Base-by-base conservation (phyloP, 2,797 vertebrate species). In the Hoplostethus mediterraneus region DNA sequence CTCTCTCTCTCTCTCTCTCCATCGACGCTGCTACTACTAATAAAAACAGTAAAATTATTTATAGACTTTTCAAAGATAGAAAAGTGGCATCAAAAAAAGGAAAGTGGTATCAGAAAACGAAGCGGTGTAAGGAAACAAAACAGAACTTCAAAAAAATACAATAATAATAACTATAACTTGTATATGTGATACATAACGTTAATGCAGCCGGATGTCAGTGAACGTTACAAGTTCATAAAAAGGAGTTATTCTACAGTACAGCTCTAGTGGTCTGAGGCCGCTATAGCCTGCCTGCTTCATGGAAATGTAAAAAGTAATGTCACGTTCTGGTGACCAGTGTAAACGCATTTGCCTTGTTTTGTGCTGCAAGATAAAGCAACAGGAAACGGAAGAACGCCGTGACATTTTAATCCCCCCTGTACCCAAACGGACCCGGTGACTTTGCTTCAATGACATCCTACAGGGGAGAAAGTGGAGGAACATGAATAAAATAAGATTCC, bases 401-500 rank as follows among this genome's bases (percentile, higher is more conserved):
- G 63, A 40, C 36, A 45, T 33, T 58, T 3, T 42, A 42, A 42
- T 42, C 10, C 40, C 10, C 28, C 25, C 38, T 13, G 30, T 40
- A 30, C 38, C 33, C 21, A 54, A 72, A 68, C 33, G 7, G 47
- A 63, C 56, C 51, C 21, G 31, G 54, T 73, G 77, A 80, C 77
- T 75, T 73, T 80, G 74, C 80, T 56, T 68, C 63, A 66, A 72
- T 64, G 69, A 81, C 74, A 84, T 67, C 63, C 62, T 67, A 80
- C 47, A 38, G 64, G 59, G 38, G 36, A 65, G 47, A 21, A 21
- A 21, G 72, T 71, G 36, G 68, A 33, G 68, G 51, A 78, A 79
- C 82, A 82, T 78, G 36, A 85, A 79, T 71, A 69, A 84, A 83
- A 85, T 75, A 82, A 84, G 57, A 83, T 81, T 81, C 64, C 78